Evolutionary conservation across 2,113 vertebrate genomes (phyloP).

Genomic region (Crotalus horridus): DNA sequence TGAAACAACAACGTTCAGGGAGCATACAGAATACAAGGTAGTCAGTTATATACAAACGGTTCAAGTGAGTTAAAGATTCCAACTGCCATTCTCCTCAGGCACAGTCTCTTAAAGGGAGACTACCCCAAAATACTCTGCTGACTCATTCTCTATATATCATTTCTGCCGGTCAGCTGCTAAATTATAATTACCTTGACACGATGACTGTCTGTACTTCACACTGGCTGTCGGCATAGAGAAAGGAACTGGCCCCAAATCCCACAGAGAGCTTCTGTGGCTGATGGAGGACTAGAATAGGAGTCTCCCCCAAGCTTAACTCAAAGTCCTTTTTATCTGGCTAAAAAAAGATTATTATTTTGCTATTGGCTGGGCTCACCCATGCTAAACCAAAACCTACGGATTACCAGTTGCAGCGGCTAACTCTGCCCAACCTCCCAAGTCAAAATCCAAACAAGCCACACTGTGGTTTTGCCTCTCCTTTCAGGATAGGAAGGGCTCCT

Average conservation of each 20-base stretch:
- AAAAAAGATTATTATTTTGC: not conserved
- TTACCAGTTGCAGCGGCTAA: not conserved
- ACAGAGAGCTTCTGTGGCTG: not conserved
- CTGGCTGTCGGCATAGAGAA: not conserved
- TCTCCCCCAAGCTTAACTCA: not conserved
- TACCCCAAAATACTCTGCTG: too few relatives aligned
- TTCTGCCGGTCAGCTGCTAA: too few relatives aligned
- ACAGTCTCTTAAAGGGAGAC: too few relatives aligned
- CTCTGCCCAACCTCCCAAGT: not conserved
- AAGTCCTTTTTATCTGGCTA: too few relatives aligned
- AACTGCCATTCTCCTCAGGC: too few relatives aligned
- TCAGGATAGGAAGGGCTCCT: not conserved
- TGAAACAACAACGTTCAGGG: too few relatives aligned
- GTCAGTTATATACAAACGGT: too few relatives aligned
- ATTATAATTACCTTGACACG: too few relatives aligned
- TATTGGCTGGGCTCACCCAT: not conserved
- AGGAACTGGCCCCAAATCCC: not conserved
- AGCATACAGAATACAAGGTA: too few relatives aligned
- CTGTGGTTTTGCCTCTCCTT: not conserved
- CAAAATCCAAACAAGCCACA: not conserved
- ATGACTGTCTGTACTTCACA: not conserved
- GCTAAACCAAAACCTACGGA: not conserved
- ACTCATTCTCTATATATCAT: too few relatives aligned
- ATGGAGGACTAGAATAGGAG: not conserved
- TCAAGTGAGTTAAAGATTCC: too few relatives aligned